A percentile compares a stretch with the other conserved stretches of the same genome.
Evolutionary conservation across 2,113 vertebrate genomes (phyloP).

Genomic region (Nymphicus hollandicus): DNA sequence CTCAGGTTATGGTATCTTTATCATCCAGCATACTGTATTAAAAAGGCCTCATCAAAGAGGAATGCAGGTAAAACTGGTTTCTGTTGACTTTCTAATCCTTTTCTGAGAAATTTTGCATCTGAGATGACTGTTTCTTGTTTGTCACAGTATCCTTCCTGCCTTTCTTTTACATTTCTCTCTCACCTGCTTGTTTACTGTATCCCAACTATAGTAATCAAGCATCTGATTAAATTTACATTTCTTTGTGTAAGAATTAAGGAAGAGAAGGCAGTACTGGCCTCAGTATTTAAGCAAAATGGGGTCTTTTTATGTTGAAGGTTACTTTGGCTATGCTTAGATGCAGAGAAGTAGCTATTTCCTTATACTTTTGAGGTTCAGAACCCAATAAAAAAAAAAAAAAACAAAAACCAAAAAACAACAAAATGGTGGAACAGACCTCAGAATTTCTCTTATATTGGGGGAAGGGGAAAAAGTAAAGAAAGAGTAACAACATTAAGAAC

Average conservation of each 20-base stretch:
- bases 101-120: neutral
- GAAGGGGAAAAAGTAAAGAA: neutral
- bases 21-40: neutral
- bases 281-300: neutral
- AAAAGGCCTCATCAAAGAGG: neutral
- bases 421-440: neutral
- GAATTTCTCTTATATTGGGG: neutral
- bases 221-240: slow-evolving; percentile 32
- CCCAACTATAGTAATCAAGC: neutral
- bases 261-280: neutral
- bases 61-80: neutral
- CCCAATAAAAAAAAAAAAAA: neutral
- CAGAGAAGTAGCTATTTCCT: neutral
- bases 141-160: neutral
- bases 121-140: neutral
- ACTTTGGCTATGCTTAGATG: neutral
- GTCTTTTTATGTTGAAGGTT: neutral
- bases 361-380: neutral
- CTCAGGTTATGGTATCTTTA: neutral
- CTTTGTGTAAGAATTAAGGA: neutral
- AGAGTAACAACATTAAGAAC: neutral
- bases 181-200: neutral
- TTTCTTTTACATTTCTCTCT: neutral
- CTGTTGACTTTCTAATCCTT: neutral
- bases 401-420: neutral